These are phyloP conservation scores for Mus pahari DNA, from an alignment of 2,113 vertebrate species.

Conservation along the genomic window DNA sequence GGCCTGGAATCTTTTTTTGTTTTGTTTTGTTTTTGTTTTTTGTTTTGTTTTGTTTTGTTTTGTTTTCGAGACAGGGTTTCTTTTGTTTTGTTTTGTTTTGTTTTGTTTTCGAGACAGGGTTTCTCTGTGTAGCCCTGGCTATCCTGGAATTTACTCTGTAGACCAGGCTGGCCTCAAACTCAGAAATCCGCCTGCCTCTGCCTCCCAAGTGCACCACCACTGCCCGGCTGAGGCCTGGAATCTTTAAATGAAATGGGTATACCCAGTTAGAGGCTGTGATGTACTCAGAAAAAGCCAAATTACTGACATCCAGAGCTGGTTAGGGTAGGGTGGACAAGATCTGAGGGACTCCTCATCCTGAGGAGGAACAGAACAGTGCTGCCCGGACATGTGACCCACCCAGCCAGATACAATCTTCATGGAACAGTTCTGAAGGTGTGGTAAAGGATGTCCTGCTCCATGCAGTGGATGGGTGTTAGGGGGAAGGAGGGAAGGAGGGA, in stretches of 20 bases:
- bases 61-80: too few species aligned
- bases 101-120: too few species aligned
- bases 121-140: too few species aligned
- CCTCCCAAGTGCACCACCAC: too few species aligned
- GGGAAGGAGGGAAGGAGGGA: background rate
- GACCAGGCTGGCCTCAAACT: too few species aligned
- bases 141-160: too few species aligned
- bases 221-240: background rate
- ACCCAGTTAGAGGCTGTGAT: background rate
- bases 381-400: accelerated
- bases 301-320: background rate
- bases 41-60: too few species aligned
- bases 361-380: background rate
- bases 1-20: background rate
- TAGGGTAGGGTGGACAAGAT: background rate
- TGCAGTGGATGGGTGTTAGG: background rate
- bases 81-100: too few species aligned
- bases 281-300: background rate
- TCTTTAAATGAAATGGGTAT: background rate
- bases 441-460: background rate
- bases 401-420: too few species aligned
- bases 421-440: background rate
- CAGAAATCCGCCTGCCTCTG: too few species aligned
- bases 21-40: too few species aligned
- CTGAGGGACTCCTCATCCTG: background rate